Evolutionary conservation across 2,888 invertebrate species (phyloP).

Genomic region (Drosophila neotestacea): DNA sequence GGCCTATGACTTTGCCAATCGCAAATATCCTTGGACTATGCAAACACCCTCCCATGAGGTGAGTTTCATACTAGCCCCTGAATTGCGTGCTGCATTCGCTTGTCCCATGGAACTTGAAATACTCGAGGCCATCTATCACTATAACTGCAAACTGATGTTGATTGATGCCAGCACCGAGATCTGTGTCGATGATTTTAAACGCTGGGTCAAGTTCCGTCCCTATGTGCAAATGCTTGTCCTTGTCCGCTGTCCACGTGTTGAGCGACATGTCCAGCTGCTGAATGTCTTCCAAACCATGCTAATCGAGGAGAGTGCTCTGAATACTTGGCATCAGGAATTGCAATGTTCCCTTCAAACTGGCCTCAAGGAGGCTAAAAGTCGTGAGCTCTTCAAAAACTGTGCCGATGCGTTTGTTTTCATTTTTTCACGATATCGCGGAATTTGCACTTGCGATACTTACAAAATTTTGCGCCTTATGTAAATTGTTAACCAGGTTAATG

Average conservation of each 20-base stretch:
- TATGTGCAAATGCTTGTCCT: slow-evolving; percentile 69
- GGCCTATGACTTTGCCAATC: slow-evolving; percentile 75
- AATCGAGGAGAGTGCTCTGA: slow-evolving; percentile 58
- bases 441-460: slow-evolving; percentile 69
- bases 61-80: slow-evolving; percentile 49
- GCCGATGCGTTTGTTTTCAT: slow-evolving; percentile 69
- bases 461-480: slow-evolving; percentile 57
- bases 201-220: slow-evolving; percentile 78
- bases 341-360: slow-evolving; percentile 55
- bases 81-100: slow-evolving; percentile 50
- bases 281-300: slow-evolving; percentile 55
- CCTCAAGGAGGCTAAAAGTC: slow-evolving; percentile 52
- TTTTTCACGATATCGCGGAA: slow-evolving; percentile 68
- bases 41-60: slow-evolving; percentile 52
- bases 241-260: slow-evolving; percentile 66
- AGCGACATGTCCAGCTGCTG: slow-evolving; percentile 60
- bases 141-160: slow-evolving; percentile 71
- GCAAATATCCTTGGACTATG: slow-evolving; percentile 72
- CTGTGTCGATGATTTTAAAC: slow-evolving; percentile 56
- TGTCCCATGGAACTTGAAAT: slow-evolving; percentile 62
- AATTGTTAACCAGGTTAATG: slow-evolving; percentile 1
- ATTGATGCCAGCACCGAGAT: slow-evolving; percentile 70
- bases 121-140: slow-evolving; percentile 58
- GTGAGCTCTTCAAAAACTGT: slow-evolving; percentile 49
- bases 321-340: slow-evolving; percentile 76